phyloP scores from a whole-genome alignment of 2,888 invertebrate genomes.

The Eurytoma californica region DNA sequence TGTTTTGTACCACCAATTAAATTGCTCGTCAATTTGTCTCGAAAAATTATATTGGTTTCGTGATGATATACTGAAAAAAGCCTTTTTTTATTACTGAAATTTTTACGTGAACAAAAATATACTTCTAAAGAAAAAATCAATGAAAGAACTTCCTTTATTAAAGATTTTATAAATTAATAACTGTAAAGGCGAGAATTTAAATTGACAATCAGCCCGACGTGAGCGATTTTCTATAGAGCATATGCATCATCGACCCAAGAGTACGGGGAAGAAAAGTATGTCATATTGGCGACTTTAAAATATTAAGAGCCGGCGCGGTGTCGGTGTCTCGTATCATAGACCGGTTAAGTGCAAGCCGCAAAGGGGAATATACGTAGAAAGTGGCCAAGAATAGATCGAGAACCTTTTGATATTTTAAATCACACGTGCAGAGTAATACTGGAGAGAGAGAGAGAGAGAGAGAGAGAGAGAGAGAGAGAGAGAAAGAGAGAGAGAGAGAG shows the following conservation, averaged over 20 bases:
- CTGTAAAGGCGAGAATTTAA: neutral
- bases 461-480: no score
- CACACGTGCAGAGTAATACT: neutral
- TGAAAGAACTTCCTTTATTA: neutral
- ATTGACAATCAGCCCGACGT: neutral
- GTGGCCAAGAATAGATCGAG: conserved; percentile 36
- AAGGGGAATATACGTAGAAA: conserved; percentile 41
- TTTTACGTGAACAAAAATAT: neutral
- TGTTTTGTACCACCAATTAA: neutral
- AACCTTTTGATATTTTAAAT: conserved; percentile 40
- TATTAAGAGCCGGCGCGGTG: conserved; percentile 23
- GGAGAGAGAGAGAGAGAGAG: conserved; percentile 5
- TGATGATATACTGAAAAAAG: no score
- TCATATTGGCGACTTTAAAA: conserved; percentile 33
- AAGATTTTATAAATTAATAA: no score
- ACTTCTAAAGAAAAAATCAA: neutral
- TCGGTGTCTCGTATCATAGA: conserved; percentile 3
- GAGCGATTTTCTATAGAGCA: neutral
- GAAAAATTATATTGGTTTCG: neutral
- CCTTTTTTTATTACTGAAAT: neutral
- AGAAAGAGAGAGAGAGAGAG: no score
- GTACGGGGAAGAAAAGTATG: conserved; percentile 14
- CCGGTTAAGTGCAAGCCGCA: conserved; percentile 40
- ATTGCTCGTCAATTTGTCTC: no score
- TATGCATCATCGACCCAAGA: neutral